Conservation (phyloP, 2,888 invertebrate species). For the Himalopsyche japonica region DNA sequence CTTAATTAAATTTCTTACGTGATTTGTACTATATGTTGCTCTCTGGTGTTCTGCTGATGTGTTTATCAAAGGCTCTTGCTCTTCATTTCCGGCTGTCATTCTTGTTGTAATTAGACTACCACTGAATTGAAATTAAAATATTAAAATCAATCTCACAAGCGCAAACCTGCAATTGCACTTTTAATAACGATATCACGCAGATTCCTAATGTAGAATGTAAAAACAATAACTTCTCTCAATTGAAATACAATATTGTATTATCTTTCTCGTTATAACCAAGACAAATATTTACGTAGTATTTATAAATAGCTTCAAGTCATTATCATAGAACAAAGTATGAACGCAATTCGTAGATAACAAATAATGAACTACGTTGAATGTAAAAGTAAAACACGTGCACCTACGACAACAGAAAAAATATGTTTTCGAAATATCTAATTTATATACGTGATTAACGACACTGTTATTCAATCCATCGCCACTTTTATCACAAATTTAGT, state of each 20-base stretch:
- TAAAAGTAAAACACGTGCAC: neutral
- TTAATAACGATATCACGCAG: neutral
- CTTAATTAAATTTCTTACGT: constrained; percentile 19
- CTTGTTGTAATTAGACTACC: constrained; percentile 37
- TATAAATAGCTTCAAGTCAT: neutral
- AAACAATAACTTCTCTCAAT: too few relatives aligned
- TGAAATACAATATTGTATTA: neutral
- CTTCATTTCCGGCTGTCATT: constrained; percentile 57
- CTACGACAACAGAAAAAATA: neutral
- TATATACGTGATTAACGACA: too few relatives aligned
- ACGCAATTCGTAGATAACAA: too few relatives aligned
- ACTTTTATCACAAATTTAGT: neutral
- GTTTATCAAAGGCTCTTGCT: constrained; percentile 57
- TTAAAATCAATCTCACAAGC: neutral
- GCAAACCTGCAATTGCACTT: neutral
- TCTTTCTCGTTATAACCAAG: neutral
- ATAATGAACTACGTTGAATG: too few relatives aligned
- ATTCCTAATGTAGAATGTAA: neutral
- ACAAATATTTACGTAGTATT: neutral
- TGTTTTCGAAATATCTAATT: too few relatives aligned
- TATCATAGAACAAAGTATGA: neutral
- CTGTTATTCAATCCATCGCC: neutral
- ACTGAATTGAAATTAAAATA: neutral
- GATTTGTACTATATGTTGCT: constrained; percentile 47
- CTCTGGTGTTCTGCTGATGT: constrained; percentile 55